Base-by-base conservation (phyloP, 2,113 vertebrate genomes). In the Takifugu flavidus region DNA sequence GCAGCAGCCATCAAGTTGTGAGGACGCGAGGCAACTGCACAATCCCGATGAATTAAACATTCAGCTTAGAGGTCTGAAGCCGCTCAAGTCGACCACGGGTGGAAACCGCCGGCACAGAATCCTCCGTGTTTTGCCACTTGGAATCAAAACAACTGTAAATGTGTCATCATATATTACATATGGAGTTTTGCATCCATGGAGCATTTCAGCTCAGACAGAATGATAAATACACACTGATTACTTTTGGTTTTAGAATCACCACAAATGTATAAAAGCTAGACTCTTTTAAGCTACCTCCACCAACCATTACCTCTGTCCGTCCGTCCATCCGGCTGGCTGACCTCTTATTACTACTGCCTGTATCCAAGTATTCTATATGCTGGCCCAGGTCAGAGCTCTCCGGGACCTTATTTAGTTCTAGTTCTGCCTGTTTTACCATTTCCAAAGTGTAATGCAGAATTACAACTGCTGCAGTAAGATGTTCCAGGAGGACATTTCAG, bases 1-100 rank as follows among this genome's bases (percentile, higher is more conserved):
- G 31, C 26, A 44, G 46, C 34, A 7, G 42, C 45, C 55, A 34
- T 15, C 39, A 25, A 59, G 53, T 42, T 25, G 25, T 10, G 4
- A 62, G 50, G 25, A 44, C 44, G 2, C 26, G 25, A 44, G 14
- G 49, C 4, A 0, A 69, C 43, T 51, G 28, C 28, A 45, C 3
- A 0, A 55, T 2, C 28, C 31, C 51, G 4, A 66, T 64, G 20
- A 60, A 77, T 64, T n/a, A 61, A 58, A 59, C 26, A 75, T 74
- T 52, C 13, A 51, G 25, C 5, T 15, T 51, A 0, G 8, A 55
- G 45, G 20, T 43, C 53, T 60, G 34, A 52, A 60, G 29, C 25
- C 25, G 51, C 15, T 34, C 12, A 42, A 47, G 13, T 11, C 13
- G 28, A 39, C 10, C 6, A 20, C 53, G 6, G 42, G 26, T 57